Conservation (phyloP, 2,113 vertebrate genomes). For the Poeciliopsis turrubarensis region DNA sequence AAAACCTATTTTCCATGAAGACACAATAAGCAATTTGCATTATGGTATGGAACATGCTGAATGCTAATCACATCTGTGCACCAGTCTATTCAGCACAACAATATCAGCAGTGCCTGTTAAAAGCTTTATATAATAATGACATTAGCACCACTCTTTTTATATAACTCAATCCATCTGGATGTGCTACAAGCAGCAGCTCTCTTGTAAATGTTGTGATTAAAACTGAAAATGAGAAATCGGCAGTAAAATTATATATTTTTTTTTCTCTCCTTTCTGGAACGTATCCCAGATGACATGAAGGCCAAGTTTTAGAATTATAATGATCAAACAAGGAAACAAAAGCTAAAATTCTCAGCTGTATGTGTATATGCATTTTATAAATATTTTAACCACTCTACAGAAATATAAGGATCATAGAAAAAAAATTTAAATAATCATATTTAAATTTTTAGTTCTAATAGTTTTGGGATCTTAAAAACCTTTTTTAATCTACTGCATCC, state of each 20-base stretch:
- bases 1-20: slow-evolving; percentile 50
- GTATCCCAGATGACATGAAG: slow-evolving; percentile 57
- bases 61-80: slow-evolving; percentile 49
- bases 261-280: slow-evolving; percentile 52
- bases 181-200: slow-evolving; percentile 38
- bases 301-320: slow-evolving; percentile 65
- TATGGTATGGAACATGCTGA: slow-evolving; percentile 42
- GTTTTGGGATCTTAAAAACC: neutral
- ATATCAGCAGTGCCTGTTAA: slow-evolving; percentile 55
- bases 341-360: slow-evolving; percentile 51
- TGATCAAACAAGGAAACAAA: slow-evolving; percentile 62
- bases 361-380: slow-evolving; percentile 35
- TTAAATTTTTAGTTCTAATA: slow-evolving; percentile 14
- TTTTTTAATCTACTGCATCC: neutral
- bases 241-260: slow-evolving; percentile 50
- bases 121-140: slow-evolving; percentile 58
- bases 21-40: slow-evolving; percentile 45
- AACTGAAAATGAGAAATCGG: slow-evolving; percentile 58
- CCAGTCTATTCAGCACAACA: slow-evolving; percentile 46
- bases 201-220: slow-evolving; percentile 68
- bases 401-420: slow-evolving; percentile 39
- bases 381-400: slow-evolving; percentile 44
- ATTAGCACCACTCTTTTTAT: slow-evolving; percentile 59
- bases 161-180: slow-evolving; percentile 67
- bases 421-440: slow-evolving; percentile 51